Base-by-base conservation (phyloP, 2,888 invertebrate genomes). In the Subacronicta megacephala region DNA sequence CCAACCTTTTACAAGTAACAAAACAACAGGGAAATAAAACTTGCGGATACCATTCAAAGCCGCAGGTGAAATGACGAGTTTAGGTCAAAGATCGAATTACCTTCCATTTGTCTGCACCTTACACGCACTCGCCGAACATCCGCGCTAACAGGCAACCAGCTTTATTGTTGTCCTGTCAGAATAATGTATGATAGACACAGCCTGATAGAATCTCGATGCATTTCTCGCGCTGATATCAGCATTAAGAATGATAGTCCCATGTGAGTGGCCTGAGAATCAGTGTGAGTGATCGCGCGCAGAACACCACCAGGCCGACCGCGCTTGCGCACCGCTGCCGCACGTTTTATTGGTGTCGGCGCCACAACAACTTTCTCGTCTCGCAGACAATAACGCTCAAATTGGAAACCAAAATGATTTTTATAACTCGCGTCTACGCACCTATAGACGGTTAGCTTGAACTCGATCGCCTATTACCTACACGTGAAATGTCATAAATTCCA, bases 311-410 rank as follows among this genome's bases (percentile, higher is more conserved):
- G 66, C 75, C 37, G 36, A 77, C 61, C 74, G 82, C 90, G 84
- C 90, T 90, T 88, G 89, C 86, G 72, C 84, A 73, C 73, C 74
- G 72, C 78, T 81, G 82, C 84, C 85, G 87, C 82, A 87, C 71
- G 84, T 87, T 91, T 92, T 93, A 93, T 93, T 92, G 88, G 88
- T 88, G 90, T 86, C 90, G 93, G 93, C 93, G 93, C 93, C 93
- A 91, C 78, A 82, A 86, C 87, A 89, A 90, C 93, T 93, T 93
- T 94, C 93, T 87, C 92, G 85, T 89, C 90, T 86, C 89, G 81
- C 88, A 88, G 89, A 92, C 93, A 93, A 91, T 90, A 86, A 90
- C 84, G 82, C 85, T 90, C 90, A 90, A 93, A 92, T 93, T 90
- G 90, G 89, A 88, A 87, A 88, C 85, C 84, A 86, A 91, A 90